phyloP scores from a whole-genome alignment of 2,888 invertebrate genomes.

The Sphecodes monilicornis region DNA sequence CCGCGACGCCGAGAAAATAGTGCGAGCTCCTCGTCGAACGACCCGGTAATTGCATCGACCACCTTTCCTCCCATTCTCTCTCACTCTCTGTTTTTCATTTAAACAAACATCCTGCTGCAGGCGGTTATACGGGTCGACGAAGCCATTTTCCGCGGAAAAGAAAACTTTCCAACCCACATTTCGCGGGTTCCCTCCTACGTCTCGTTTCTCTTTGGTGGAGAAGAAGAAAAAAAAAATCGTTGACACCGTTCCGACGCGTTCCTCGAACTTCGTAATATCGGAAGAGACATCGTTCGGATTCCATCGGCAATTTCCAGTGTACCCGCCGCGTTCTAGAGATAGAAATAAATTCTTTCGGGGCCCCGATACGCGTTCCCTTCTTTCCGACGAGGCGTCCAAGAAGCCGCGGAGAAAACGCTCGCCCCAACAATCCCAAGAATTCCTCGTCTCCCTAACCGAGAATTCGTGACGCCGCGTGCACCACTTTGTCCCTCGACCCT shows the following conservation, averaged over 20 bases:
- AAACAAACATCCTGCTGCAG: conserved; percentile 7
- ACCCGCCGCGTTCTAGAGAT: conserved; percentile 11
- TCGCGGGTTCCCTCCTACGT: not conserved
- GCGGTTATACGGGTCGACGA: not conserved
- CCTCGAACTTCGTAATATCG: conserved; percentile 8
- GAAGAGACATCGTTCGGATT: not conserved
- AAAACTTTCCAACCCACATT: conserved; percentile 3
- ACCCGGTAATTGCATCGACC: conserved; percentile 32
- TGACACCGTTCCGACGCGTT: conserved; percentile 8
- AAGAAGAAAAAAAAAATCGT: not conserved
- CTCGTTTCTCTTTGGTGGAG: not conserved
- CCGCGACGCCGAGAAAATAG: conserved; percentile 23
- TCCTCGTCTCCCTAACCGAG: conserved; percentile 55
- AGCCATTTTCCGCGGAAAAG: not conserved
- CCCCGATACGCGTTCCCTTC: conserved; percentile 10
- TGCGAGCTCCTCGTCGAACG: conserved; percentile 5
- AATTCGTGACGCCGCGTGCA: conserved; percentile 46
- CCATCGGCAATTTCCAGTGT: conserved; percentile 4
- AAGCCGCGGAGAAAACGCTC: conserved; percentile 40
- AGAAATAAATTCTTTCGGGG: conserved; percentile 46
- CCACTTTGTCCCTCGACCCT: conserved; percentile 43
- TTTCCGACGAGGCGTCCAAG: conserved; percentile 45
- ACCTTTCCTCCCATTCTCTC: not conserved
- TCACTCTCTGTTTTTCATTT: conserved; percentile 4
- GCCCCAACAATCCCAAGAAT: conserved; percentile 66